Conservation (phyloP, 2,888 invertebrate species). For the Abscondita cerata region DNA sequence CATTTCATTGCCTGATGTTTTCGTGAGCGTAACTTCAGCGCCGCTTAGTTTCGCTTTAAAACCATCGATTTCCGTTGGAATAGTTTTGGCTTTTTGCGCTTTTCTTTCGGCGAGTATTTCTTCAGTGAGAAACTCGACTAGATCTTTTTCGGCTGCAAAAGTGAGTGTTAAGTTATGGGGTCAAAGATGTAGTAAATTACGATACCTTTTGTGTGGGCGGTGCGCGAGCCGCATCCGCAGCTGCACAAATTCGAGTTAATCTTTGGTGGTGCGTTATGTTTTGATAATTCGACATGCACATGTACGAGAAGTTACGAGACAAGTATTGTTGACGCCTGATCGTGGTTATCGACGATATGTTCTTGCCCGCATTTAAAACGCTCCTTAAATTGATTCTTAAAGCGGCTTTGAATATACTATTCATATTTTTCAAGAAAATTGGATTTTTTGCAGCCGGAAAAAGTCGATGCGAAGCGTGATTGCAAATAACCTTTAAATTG, state of each 20-base stretch:
- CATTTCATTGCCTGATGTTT: slow-evolving; percentile 74
- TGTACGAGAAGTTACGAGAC: slow-evolving; percentile 76
- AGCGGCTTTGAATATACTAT: slow-evolving; percentile 70
- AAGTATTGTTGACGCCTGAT: slow-evolving; percentile 66
- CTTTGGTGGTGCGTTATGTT: slow-evolving; percentile 54
- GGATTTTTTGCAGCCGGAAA: neutral
- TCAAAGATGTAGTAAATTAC: neutral
- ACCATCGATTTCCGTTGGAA: slow-evolving; percentile 80
- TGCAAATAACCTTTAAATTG: neutral
- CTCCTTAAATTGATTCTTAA: slow-evolving; percentile 57
- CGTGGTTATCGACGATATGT: slow-evolving; percentile 45
- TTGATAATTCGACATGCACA: slow-evolving; percentile 61
- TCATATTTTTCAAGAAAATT: slow-evolving; percentile 63
- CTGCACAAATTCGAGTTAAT: slow-evolving; percentile 70
- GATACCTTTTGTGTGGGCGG: slow-evolving; percentile 47
- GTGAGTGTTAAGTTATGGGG: neutral
- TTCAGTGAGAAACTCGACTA: slow-evolving; percentile 90
- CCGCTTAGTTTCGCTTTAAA: slow-evolving; percentile 82
- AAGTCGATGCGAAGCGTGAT: neutral
- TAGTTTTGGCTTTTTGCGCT: slow-evolving; percentile 75
- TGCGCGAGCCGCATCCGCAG: slow-evolving; percentile 71
- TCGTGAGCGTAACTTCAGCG: slow-evolving; percentile 85
- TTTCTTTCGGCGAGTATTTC: slow-evolving; percentile 93
- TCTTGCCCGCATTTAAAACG: slow-evolving; percentile 51
- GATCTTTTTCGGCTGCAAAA: slow-evolving; percentile 77